Evolutionary conservation across 2,888 invertebrate species (phyloP).

Genomic region (Hirtodrosophila histrioides): DNA sequence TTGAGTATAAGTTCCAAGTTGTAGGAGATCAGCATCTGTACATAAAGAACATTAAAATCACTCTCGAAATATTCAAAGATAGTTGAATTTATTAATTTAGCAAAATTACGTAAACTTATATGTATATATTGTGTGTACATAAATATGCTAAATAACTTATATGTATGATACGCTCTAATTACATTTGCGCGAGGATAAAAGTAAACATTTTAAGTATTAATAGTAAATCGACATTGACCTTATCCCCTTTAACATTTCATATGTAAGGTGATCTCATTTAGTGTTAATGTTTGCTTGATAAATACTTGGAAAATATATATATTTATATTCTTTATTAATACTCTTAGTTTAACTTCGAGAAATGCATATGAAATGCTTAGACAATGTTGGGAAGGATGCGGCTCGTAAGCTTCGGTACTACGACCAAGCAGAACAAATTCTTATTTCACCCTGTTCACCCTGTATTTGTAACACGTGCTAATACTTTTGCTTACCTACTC

Average conservation of each 20-base stretch:
- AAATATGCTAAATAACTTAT: background rate
- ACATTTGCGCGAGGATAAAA: background rate
- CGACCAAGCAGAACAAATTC: background rate
- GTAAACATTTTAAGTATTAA: background rate
- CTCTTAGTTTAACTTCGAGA: background rate
- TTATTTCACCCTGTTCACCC: too few relatives aligned
- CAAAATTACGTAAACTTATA: too few relatives aligned
- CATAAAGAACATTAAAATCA: too few relatives aligned
- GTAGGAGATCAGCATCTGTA: too few relatives aligned
- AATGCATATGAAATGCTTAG: background rate
- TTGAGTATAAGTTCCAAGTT: too few relatives aligned
- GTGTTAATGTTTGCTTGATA: slow-evolving; percentile 6
- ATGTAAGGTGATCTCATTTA: background rate
- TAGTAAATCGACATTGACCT: too few relatives aligned
- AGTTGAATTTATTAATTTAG: too few relatives aligned
- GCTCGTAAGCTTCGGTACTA: background rate
- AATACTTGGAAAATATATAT: background rate
- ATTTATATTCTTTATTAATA: background rate
- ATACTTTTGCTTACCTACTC: too few relatives aligned
- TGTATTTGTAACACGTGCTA: too few relatives aligned
- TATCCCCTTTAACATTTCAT: background rate
- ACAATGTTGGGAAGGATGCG: slow-evolving; percentile 9
- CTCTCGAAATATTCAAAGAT: too few relatives aligned
- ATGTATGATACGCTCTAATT: too few relatives aligned
- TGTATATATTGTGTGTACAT: background rate